Conservation (phyloP, 1,140 invertebrate species). For the Liolophura sinensis region DNA sequence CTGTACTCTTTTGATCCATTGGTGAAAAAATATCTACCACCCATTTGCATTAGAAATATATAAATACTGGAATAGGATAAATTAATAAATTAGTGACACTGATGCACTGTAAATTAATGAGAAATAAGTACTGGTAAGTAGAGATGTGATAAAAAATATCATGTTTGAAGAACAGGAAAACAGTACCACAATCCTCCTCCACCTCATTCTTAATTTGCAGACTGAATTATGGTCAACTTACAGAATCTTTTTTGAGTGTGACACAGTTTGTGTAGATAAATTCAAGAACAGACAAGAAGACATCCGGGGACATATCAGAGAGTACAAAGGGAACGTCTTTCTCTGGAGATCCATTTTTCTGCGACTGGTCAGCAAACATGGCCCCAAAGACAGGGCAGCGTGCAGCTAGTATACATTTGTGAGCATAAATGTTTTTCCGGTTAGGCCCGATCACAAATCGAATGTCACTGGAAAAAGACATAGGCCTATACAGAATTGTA, state of each 20-base stretch:
- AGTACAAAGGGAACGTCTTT: constrained; percentile 50
- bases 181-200: not conserved
- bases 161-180: not conserved
- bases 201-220: not conserved
- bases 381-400: constrained; percentile 56
- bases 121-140: not conserved
- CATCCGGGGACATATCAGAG: constrained; percentile 50
- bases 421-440: constrained; percentile 50
- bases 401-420: constrained; percentile 52
- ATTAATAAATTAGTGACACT: too few relatives aligned
- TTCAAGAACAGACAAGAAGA: constrained; percentile 54
- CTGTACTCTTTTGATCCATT: too few relatives aligned
- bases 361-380: constrained; percentile 51
- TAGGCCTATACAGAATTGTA: not conserved
- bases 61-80: not conserved
- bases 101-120: not conserved
- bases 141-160: not conserved
- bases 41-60: not conserved
- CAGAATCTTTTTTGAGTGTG: constrained; percentile 48
- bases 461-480: constrained; percentile 46
- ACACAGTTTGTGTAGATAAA: constrained; percentile 57
- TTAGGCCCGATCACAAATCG: constrained; percentile 53
- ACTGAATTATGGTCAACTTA: constrained; percentile 23
- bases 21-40: too few relatives aligned
- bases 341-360: constrained; percentile 31